These are phyloP conservation scores for Aphelocoma coerulescens DNA, from an alignment of 2,113 vertebrate species.

Conservation along the genomic window DNA sequence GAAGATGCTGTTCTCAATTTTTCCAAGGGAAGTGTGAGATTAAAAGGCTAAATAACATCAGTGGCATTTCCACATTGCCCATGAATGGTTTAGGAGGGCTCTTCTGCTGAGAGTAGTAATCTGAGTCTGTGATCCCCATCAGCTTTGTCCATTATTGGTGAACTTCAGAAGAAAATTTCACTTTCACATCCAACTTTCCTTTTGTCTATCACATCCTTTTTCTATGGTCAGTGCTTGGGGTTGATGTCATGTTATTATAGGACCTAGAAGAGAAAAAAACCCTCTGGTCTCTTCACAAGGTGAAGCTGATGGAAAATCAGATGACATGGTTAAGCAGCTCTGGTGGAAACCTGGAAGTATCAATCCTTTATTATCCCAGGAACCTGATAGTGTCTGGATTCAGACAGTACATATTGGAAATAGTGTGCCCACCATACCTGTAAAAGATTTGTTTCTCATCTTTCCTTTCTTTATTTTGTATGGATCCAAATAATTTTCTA, in stretches of 20 bases:
- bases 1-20: background rate
- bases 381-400: background rate
- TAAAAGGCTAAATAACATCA: background rate
- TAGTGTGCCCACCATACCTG: accelerated
- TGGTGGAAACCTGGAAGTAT: background rate
- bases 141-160: background rate
- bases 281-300: background rate
- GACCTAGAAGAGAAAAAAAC: background rate
- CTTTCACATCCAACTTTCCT: background rate
- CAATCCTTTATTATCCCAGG: background rate
- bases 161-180: background rate
- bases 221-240: background rate
- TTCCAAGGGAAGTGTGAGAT: background rate
- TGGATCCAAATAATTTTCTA: background rate
- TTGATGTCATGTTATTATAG: background rate
- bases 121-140: background rate
- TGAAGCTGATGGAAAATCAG: background rate
- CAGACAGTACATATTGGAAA: background rate
- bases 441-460: background rate
- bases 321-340: background rate
- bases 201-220: background rate
- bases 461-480: background rate
- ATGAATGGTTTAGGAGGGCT: background rate
- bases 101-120: background rate
- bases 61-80: background rate